Base-by-base conservation (phyloP, 2,113 vertebrate genomes). In the Zosterops hypoxanthus region DNA sequence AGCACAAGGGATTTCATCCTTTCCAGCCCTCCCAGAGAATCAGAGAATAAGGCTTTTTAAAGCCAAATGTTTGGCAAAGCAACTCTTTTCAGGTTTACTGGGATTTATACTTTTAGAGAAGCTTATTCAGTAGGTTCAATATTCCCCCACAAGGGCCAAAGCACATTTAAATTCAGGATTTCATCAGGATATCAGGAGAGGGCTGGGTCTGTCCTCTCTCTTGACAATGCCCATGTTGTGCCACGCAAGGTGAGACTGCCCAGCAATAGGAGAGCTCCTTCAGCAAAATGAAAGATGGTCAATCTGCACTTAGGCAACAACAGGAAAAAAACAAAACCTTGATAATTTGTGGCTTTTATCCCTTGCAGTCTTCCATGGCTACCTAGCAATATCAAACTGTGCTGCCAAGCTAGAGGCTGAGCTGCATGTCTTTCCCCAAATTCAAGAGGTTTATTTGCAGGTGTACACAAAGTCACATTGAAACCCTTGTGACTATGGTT, bases 151-250 rank as follows among this genome's bases (percentile, higher is more conserved):
- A 10, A 22, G 10, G 33, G 26, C 19, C 44, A 82, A 95, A 94
- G 11, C 4, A 5, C 39, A 64, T 52, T 71, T 34, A 90, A 63
- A 22, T 36, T 73, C 39, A 36, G 53, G 52, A 65, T 71, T 92
- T 82, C 59, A 77, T 24, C 36, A 73, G 50, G 34, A 33, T 36
- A 14, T 31, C 52, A 66, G 77, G 23, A 60, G 18, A 29, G 14
- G 20, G 49, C 23, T 61, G 49, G 20, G 11, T 56, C 69, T 94
- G 25, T 55, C 42, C 47, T 29, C 50, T 73, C 23, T 25, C 14
- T 33, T 59, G 52, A 33, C 52, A 73, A 36, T 28, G 25, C 8
- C 44, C 2, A 0, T 1, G 1, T 21, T 31, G 41, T 2, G 6
- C 10, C 33, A 44, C 1, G 3, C 9, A 33, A 24, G 52, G 24